phyloP scores from a whole-genome alignment of 1,140 invertebrate genomes.

The Drosophila setifemur region DNA sequence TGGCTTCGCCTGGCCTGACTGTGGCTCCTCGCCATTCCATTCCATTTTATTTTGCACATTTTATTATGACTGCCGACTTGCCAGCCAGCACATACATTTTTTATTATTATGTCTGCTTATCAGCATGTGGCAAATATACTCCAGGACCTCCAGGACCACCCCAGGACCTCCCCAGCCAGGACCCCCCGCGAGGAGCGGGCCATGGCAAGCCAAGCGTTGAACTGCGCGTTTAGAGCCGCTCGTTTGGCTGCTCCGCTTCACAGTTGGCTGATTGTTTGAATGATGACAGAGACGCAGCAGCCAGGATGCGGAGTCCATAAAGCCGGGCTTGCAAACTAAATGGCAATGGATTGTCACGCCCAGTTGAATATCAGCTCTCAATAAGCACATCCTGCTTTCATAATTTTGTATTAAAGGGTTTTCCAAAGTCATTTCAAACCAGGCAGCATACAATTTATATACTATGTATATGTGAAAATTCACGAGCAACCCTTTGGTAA shows the following conservation, averaged over 20 bases:
- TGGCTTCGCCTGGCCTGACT: too few relatives aligned
- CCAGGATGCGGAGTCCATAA: constrained; percentile 55
- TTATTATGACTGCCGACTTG: constrained; percentile 76
- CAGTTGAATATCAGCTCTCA: constrained; percentile 56
- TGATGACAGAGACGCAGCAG: constrained; percentile 56
- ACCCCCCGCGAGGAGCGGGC: constrained; percentile 8
- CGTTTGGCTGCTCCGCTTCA: constrained; percentile 70
- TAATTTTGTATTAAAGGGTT: background rate
- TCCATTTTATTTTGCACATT: constrained; percentile 80
- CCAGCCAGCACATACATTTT: constrained; percentile 73
- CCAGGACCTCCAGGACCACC: constrained; percentile 11
- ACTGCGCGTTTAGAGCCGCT: constrained; percentile 75
- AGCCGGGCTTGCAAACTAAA: constrained; percentile 53
- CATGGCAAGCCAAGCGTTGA: constrained; percentile 68
- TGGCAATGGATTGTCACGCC: constrained; percentile 69
- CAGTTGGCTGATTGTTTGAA: constrained; percentile 80
- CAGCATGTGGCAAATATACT: constrained; percentile 80
- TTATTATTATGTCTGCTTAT: constrained; percentile 81
- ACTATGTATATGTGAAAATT: too few relatives aligned
- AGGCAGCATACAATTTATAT: too few relatives aligned
- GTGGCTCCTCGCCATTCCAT: constrained; percentile 62
- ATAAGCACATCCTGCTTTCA: constrained; percentile 17
- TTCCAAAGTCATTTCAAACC: background rate
- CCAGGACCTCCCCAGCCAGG: constrained; percentile 16
- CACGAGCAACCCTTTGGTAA: too few relatives aligned